These are phyloP conservation scores for Plectrocnemia conspersa DNA, from an alignment of 1,140 invertebrate species.

Conservation along the genomic window DNA sequence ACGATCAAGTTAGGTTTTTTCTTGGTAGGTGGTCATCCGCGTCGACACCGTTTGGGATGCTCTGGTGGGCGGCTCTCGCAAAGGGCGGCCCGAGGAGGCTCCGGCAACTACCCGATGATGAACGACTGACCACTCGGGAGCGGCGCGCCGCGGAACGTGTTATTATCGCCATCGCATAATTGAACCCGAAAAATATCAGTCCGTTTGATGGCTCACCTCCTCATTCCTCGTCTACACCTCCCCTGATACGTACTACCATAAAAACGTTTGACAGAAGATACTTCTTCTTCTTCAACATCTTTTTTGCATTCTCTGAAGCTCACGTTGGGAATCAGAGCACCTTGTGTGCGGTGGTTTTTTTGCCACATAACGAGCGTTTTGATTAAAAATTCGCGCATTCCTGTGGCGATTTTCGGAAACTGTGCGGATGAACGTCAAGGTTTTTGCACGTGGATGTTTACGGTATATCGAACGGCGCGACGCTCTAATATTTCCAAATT, in stretches of 20 bases:
- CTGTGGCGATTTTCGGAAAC: too few species aligned
- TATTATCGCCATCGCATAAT: constrained; percentile 35
- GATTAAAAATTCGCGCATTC: too few species aligned
- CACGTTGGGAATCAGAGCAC: too few species aligned
- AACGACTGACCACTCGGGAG: constrained; percentile 19
- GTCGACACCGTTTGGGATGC: background rate
- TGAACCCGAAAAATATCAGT: constrained; percentile 33
- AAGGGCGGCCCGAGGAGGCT: constrained; percentile 10
- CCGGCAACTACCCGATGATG: constrained; percentile 32
- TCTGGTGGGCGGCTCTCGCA: constrained; percentile 11
- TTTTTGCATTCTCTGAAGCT: too few species aligned
- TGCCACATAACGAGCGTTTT: too few species aligned
- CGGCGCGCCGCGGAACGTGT: constrained; percentile 31
- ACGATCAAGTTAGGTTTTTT: too few species aligned
- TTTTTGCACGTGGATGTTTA: too few species aligned
- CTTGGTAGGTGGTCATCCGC: background rate
- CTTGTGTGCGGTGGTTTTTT: too few species aligned
- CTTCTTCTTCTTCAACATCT: too few species aligned
- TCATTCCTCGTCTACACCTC: constrained; percentile 7
- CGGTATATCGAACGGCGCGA: too few species aligned
- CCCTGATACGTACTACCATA: constrained; percentile 4
- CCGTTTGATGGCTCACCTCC: constrained; percentile 21
- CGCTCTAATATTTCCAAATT: too few species aligned
- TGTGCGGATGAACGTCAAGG: too few species aligned
- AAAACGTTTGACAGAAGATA: background rate